phyloP scores from a whole-genome alignment of 1,140 invertebrate species.

The Drosophila pachea region DNA sequence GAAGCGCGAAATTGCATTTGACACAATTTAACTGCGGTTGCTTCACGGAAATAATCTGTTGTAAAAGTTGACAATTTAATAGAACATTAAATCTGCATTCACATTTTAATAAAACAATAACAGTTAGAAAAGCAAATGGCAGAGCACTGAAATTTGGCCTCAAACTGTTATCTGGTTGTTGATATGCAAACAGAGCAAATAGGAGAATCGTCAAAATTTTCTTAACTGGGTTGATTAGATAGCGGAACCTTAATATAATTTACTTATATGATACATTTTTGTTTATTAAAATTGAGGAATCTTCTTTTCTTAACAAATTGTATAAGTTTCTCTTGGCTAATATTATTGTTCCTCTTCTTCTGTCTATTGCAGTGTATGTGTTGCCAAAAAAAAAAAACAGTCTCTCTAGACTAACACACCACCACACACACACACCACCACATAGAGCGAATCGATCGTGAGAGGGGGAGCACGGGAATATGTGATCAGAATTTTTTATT shows the following conservation, averaged over 20 bases:
- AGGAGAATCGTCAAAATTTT: too few relatives aligned
- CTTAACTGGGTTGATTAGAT: too few relatives aligned
- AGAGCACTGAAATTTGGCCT: too few relatives aligned
- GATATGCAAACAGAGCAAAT: too few relatives aligned
- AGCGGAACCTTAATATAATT: too few relatives aligned
- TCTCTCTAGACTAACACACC: conserved; percentile 18
- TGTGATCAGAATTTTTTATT: conserved; percentile 42
- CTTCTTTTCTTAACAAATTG: background rate
- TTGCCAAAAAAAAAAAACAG: conserved; percentile 55
- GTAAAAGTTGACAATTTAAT: too few relatives aligned
- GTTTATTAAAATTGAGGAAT: conserved; percentile 3
- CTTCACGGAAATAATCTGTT: too few relatives aligned
- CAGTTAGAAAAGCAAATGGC: too few relatives aligned
- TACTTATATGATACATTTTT: background rate
- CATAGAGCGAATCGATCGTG: conserved; percentile 3
- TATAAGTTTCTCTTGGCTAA: conserved; percentile 1
- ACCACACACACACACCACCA: background rate
- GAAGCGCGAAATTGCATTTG: conserved; percentile 21
- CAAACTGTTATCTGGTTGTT: too few relatives aligned
- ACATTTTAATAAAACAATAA: too few relatives aligned
- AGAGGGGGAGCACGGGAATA: conserved; percentile 32
- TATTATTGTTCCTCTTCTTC: conserved; percentile 18
- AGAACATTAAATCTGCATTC: too few relatives aligned
- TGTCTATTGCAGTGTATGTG: conserved; percentile 60
- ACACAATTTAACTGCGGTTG: background rate